phyloP scores from a whole-genome alignment of 2,888 invertebrate genomes.

The Tipula confusa region DNA sequence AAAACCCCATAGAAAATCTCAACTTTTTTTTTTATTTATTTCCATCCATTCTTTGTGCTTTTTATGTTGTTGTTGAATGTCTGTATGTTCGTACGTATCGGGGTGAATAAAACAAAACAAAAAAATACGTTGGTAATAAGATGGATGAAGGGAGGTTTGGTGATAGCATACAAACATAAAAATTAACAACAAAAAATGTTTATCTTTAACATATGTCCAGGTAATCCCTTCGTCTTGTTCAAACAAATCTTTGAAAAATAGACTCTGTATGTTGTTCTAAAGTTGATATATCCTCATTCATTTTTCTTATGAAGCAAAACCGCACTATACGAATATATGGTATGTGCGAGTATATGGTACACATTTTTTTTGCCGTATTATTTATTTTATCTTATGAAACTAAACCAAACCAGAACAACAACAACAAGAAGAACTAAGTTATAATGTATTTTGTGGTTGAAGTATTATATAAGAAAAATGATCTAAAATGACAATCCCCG shows the following conservation, averaged over 20 bases:
- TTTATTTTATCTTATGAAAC: background rate
- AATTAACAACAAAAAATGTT: background rate
- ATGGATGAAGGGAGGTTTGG: background rate
- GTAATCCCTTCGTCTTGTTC: slow-evolving; percentile 30
- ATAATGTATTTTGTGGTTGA: background rate
- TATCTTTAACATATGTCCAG: slow-evolving; percentile 29
- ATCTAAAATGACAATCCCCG: background rate
- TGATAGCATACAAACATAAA: background rate
- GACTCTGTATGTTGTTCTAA: slow-evolving; percentile 5
- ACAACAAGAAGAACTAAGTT: background rate
- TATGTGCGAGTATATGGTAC: background rate
- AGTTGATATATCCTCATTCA: background rate
- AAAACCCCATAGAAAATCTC: background rate
- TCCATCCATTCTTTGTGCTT: background rate
- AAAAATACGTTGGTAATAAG: no score
- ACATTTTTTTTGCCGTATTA: background rate
- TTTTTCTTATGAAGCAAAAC: background rate
- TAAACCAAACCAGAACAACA: background rate
- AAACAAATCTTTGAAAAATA: slow-evolving; percentile 30
- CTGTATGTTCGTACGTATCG: background rate
- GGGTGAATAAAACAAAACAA: background rate
- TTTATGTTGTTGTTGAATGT: background rate
- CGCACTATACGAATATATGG: background rate
- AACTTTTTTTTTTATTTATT: background rate
- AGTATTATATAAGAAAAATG: slow-evolving; percentile 20